Evolutionary conservation across 2,113 vertebrate species (phyloP), one percentile per base, ranked within the genome.

Genomic region (Pseudolaguvia tuberculata): DNA sequence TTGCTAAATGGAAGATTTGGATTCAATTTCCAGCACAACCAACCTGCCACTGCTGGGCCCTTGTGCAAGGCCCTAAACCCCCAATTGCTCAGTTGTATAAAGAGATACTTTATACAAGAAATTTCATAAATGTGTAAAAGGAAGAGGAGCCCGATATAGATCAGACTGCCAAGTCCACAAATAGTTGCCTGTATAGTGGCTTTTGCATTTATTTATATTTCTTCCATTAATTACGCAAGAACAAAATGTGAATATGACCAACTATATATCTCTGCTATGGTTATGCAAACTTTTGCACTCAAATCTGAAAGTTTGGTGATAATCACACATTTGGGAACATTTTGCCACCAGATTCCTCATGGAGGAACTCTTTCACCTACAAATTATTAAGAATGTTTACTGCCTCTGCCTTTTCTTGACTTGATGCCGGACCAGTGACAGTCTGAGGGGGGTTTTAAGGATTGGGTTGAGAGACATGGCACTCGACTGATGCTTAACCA

Each of bases 311-410:
- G 18, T 15, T 12, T 29, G 45, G 17, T 50, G 23, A 50, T 48
- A 50, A 50, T 50, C 57, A 25, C 56, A 55, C 57, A 66, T 66
- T 72, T 71, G 78, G 72, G 62, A 59, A 72, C 78, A 68, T 2
- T 12, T 66, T 53, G 23, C 70, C 39, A 72, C 42, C 71, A 75
- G 51, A 70, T 83, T 90, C 89, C 88, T 91, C 89, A 89, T 75
- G 79, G 89, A 89, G 89, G 88, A 89, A 76, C 86, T 74, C 56
- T 73, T 2, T 66, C 67, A 61, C 21, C 8, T 25, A 59, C 31
- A 21, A 53, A 65, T 18, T 29, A 50, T 75, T 47, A 27, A 27
- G 15, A 45, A 63, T 57, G 21, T 52, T 42, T 55, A 23, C 51
- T n/a, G 47, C 78, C 45, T 50, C 56, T 27, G 7, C 39, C 1